A percentile compares a stretch with the other conserved stretches of the same genome.
phyloP scores from a whole-genome alignment of 1,140 invertebrate genomes.

The Elymnias hypermnestra region DNA sequence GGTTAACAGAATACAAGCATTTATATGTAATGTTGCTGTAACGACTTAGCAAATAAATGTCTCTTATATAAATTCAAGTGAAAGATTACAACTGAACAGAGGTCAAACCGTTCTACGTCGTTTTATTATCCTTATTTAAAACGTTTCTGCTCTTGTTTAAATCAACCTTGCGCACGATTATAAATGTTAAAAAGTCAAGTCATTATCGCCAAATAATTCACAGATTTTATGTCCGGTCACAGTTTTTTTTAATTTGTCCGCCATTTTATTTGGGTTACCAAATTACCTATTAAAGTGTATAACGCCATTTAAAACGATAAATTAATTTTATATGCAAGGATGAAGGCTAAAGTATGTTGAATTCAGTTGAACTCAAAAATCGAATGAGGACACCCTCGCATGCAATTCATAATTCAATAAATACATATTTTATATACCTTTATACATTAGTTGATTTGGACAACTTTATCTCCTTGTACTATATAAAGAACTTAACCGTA shows the following conservation, averaged over 20 bases:
- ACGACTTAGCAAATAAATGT: conserved; percentile 28
- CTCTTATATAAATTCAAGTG: conserved; percentile 33
- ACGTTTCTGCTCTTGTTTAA: conserved; percentile 43
- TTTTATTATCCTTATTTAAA: conserved; percentile 40
- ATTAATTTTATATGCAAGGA: neutral
- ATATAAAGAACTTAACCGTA: too few species aligned
- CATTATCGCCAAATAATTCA: conserved; percentile 30
- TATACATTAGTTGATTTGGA: too few species aligned
- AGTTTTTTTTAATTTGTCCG: conserved; percentile 25
- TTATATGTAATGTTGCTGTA: too few species aligned
- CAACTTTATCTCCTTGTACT: too few species aligned
- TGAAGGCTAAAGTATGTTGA: neutral
- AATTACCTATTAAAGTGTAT: conserved; percentile 7
- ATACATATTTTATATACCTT: too few species aligned
- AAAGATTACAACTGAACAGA: conserved; percentile 32
- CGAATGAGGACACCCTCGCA: too few species aligned
- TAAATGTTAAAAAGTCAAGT: conserved; percentile 39
- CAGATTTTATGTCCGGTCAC: conserved; percentile 22
- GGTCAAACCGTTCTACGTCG: conserved; percentile 40
- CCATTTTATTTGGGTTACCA: conserved; percentile 6
- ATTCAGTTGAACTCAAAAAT: too few species aligned
- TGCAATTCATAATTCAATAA: too few species aligned
- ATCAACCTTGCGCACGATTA: conserved; percentile 43
- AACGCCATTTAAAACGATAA: neutral
- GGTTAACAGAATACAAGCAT: too few species aligned